phyloP scores from a whole-genome alignment of 2,113 vertebrate genomes.

The Leptocoma aspasia region DNA sequence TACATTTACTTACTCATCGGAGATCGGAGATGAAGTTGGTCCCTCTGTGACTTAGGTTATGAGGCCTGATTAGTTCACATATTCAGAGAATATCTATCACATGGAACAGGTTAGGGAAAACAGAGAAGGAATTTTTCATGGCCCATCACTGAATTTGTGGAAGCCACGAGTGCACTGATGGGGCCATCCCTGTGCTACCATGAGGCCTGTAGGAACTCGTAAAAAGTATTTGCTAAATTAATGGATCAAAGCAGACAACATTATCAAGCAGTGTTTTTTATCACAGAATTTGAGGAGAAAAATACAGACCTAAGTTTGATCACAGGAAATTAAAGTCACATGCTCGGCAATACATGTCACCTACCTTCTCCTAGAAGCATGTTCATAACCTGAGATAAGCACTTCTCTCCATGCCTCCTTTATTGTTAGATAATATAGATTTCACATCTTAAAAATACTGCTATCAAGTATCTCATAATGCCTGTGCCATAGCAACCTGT shows the following conservation, averaged over 20 bases:
- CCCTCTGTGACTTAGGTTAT: background rate
- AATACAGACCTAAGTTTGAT: background rate
- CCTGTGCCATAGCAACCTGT: slow-evolving; percentile 42
- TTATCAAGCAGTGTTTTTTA: background rate
- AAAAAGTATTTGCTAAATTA: background rate
- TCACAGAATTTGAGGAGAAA: background rate
- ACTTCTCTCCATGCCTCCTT: background rate
- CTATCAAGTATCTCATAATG: slow-evolving; percentile 53
- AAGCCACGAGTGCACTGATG: accelerated
- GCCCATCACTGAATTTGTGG: background rate
- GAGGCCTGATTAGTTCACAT: background rate
- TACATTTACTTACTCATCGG: background rate
- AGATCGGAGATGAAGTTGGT: background rate
- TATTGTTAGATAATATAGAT: slow-evolving; percentile 54
- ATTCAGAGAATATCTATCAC: background rate
- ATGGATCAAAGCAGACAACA: slow-evolving; percentile 6
- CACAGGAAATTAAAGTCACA: slow-evolving; percentile 48
- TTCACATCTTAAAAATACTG: slow-evolving; percentile 61
- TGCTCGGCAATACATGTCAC: background rate
- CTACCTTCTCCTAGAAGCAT: background rate
- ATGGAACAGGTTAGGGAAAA: background rate
- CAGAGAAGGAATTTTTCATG: background rate
- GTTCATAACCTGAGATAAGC: slow-evolving; percentile 33
- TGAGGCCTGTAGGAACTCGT: background rate
- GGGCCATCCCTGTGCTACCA: background rate